phyloP scores from a whole-genome alignment of 1,140 invertebrate species.

The Dinoponera quadriceps region DNA sequence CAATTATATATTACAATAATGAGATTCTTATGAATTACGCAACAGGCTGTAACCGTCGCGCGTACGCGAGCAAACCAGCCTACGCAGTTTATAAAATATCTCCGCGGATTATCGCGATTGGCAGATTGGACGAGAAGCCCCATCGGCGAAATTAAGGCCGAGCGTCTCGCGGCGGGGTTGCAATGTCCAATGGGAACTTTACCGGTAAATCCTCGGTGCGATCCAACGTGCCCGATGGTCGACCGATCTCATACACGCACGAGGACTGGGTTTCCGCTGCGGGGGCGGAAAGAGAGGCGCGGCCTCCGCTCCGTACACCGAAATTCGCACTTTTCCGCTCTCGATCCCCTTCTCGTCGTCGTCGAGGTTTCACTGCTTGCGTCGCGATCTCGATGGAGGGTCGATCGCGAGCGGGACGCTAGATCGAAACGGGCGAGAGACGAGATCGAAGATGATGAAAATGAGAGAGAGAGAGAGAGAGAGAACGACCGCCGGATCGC shows the following conservation, averaged over 20 bases:
- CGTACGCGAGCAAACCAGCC: neutral
- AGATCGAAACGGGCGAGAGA: slow-evolving; percentile 2
- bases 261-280: neutral
- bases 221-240: neutral
- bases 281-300: neutral
- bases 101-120: neutral
- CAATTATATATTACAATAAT: slow-evolving; percentile 4
- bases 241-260: neutral
- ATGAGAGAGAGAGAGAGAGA: neutral
- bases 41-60: slow-evolving; percentile 4
- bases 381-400: neutral
- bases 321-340: slow-evolving; percentile 44
- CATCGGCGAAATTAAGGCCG: slow-evolving; percentile 1
- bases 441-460: neutral
- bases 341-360: slow-evolving; percentile 26
- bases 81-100: slow-evolving; percentile 18
- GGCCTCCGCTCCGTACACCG: neutral
- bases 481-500: slow-evolving; percentile 72
- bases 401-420: slow-evolving; percentile 11
- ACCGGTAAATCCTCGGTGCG: slow-evolving; percentile 17
- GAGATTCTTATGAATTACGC: slow-evolving; percentile 36
- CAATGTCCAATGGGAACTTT: neutral
- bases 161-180: neutral
- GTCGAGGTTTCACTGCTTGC: slow-evolving; percentile 12
- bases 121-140: neutral